Conservation (phyloP, 35 echinoderm and acorn worm genomes). For the Apostichopus japonicus region DNA sequence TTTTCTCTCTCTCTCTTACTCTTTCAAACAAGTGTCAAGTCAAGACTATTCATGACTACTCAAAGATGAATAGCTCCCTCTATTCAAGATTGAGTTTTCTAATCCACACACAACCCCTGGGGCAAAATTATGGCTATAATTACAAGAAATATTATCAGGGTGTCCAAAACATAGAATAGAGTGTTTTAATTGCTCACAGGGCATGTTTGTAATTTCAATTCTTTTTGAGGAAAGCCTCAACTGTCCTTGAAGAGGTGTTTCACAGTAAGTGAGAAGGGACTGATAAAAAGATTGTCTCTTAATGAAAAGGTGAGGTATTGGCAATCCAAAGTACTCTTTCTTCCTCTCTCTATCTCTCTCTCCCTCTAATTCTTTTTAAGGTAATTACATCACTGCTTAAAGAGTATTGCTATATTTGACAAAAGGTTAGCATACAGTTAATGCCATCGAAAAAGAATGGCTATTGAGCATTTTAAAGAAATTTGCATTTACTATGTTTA, state of each 20-base stretch:
- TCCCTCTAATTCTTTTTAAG: not conserved
- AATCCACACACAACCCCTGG: conserved; percentile 9
- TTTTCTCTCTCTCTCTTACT: no score
- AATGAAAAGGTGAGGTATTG: not conserved
- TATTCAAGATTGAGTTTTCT: not conserved
- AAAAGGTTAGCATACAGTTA: no score
- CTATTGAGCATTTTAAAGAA: no score
- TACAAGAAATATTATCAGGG: conserved; percentile 32
- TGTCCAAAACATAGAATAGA: conserved; percentile 19
- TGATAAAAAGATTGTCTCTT: not conserved
- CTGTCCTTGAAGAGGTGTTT: conserved; percentile 9
- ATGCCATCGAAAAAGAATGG: no score
- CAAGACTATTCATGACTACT: no score
- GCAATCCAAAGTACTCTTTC: no score
- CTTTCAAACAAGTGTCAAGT: no score
- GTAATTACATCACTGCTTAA: no score
- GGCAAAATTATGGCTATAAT: conserved; percentile 35
- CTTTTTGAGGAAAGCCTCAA: not conserved
- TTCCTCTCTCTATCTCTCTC: not conserved
- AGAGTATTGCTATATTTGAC: no score
- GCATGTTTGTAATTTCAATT: conserved; percentile 47
- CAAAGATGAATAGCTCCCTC: conserved; percentile 18
- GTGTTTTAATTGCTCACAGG: conserved; percentile 50
- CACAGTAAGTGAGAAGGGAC: not conserved
- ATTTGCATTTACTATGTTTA: no score